Evolutionary conservation across 2,113 vertebrate species (phyloP).

Genomic region (Engystomops pustulosus): DNA sequence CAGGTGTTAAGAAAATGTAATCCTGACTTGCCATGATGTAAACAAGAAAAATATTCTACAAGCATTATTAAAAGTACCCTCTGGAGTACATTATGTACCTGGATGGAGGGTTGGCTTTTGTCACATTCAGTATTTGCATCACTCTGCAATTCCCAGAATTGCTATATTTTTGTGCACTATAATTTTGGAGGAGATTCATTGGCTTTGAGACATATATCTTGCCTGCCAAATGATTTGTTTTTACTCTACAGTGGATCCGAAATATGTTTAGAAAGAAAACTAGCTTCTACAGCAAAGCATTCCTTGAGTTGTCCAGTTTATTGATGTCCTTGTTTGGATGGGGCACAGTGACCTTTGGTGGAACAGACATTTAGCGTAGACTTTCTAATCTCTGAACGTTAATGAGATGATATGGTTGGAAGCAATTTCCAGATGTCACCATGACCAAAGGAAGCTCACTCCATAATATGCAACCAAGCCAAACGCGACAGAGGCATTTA

Average conservation of each 20-base stretch:
- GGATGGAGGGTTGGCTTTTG: not conserved
- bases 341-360: constrained; percentile 16
- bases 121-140: not conserved
- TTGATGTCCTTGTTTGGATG: constrained; percentile 21
- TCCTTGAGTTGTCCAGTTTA: not conserved
- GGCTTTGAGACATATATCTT: not conserved
- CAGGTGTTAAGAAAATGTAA: not conserved
- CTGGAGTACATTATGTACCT: not conserved
- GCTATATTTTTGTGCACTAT: not conserved
- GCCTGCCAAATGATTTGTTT: not conserved
- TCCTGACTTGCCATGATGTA: not conserved
- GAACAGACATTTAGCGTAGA: constrained; percentile 24
- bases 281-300: not conserved
- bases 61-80: not conserved
- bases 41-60: not conserved
- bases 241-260: not conserved
- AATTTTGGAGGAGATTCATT: not conserved
- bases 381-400: constrained; percentile 18
- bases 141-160: not conserved
- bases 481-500: not conserved
- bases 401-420: constrained; percentile 37
- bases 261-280: not conserved
- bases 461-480: constrained; percentile 17
- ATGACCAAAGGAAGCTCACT: constrained; percentile 18
- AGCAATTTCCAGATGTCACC: constrained; percentile 47